Conservation (phyloP, 2,888 invertebrate species). For the Drosophila flavopinicola region DNA sequence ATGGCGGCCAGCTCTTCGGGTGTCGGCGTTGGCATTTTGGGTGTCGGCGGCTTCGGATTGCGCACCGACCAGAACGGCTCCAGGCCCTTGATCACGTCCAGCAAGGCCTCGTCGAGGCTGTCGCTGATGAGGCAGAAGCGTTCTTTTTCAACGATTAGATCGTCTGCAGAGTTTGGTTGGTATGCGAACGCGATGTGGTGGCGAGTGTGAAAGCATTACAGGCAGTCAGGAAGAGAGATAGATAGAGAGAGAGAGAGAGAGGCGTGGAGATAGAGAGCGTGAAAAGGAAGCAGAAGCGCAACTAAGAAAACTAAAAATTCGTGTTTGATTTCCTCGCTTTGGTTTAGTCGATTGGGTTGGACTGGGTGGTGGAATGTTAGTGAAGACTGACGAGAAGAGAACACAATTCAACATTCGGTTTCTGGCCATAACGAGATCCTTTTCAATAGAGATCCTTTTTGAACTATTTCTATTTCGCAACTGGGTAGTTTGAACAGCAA, state of each 20-base stretch:
- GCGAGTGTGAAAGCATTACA: constrained; percentile 53
- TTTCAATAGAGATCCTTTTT: constrained; percentile 35
- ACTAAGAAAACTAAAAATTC: constrained; percentile 55
- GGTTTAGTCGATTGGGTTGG: constrained; percentile 19
- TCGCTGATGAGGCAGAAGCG: constrained; percentile 96
- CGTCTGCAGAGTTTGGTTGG: constrained; percentile 86
- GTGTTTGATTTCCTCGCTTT: constrained; percentile 16
- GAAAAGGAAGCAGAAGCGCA: constrained; percentile 51
- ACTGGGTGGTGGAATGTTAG: constrained; percentile 33
- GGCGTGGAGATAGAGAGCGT: constrained; percentile 58
- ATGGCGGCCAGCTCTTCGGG: constrained; percentile 82
- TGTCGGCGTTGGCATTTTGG: constrained; percentile 82
- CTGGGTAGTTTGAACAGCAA: constrained; percentile 16
- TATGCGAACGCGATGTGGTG: constrained; percentile 40
- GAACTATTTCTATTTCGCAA: constrained; percentile 47
- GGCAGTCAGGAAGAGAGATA: constrained; percentile 46
- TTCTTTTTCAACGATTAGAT: constrained; percentile 94
- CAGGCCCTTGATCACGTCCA: constrained; percentile 89
- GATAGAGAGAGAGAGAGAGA: constrained; percentile 50
- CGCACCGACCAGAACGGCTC: constrained; percentile 85
- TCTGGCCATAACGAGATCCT: constrained; percentile 63
- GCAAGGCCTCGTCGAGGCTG: constrained; percentile 96
- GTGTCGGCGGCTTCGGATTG: constrained; percentile 85
- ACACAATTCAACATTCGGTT: constrained; percentile 35
- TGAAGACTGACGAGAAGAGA: constrained; percentile 45